These are phyloP conservation scores for Caenorhabditis auriculariae DNA, from an alignment of 2,888 invertebrate genomes.

Conservation along the genomic window DNA sequence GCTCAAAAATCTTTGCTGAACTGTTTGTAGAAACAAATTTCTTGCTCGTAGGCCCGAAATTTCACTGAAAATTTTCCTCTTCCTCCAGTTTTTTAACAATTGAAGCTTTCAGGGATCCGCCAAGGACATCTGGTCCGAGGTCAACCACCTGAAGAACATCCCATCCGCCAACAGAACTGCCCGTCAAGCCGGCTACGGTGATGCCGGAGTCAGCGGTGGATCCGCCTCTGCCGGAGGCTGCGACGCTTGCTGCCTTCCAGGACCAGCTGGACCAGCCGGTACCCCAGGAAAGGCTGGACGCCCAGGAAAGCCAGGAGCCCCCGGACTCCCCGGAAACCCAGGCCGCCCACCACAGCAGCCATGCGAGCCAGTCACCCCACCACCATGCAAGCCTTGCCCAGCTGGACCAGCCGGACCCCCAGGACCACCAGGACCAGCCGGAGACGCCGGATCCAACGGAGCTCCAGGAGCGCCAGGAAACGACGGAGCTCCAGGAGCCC, in stretches of 20 bases:
- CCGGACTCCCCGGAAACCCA: conserved; percentile 51
- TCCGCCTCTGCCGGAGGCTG: conserved; percentile 37
- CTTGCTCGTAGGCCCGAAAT: too few relatives aligned
- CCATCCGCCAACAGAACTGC: conserved; percentile 47
- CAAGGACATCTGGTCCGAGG: conserved; percentile 42
- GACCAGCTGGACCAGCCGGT: conserved; percentile 41
- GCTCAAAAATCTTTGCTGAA: too few relatives aligned
- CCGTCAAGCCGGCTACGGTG: conserved; percentile 45
- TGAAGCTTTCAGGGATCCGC: conserved; percentile 39
- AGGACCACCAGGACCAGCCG: conserved; percentile 43
- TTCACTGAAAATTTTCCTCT: too few relatives aligned
- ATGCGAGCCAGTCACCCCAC: conserved; percentile 53
- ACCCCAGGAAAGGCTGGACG: conserved; percentile 37
- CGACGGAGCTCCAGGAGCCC: conserved; percentile 30
- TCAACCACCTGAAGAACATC: conserved; percentile 41
- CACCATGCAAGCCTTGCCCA: conserved; percentile 50
- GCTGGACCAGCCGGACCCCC: conserved; percentile 49
- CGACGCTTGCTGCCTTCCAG: conserved; percentile 53
- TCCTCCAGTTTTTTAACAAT: too few relatives aligned
- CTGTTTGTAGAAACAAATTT: too few relatives aligned
- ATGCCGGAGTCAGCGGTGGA: conserved; percentile 24
- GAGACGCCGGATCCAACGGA: conserved; percentile 40
- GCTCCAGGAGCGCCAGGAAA: conserved; percentile 40
- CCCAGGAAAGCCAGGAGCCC: conserved; percentile 51
- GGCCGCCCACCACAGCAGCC: conserved; percentile 45